These are phyloP conservation scores for Oithona nana DNA, from an alignment of 2,888 invertebrate genomes.

Conservation along the genomic window DNA sequence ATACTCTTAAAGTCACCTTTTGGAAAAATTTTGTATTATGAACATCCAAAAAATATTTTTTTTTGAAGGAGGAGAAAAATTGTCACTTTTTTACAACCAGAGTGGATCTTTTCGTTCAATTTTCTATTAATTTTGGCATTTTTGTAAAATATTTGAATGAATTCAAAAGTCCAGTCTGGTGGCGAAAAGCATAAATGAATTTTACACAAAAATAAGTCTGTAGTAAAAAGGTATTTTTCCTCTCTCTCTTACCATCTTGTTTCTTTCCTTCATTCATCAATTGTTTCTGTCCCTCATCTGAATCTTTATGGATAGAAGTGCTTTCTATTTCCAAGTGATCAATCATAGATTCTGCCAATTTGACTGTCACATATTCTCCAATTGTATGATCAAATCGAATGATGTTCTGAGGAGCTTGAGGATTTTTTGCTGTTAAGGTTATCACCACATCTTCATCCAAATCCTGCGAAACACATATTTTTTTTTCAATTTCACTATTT, in stretches of 20 bases:
- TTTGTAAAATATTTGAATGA: too few species aligned
- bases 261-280: background rate
- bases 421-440: conserved; percentile 7
- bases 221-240: too few species aligned
- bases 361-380: conserved; percentile 1
- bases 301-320: conserved; percentile 5
- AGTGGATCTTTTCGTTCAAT: too few species aligned
- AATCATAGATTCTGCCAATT: conserved; percentile 9
- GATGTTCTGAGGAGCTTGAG: conserved; percentile 8
- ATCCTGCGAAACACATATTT: too few species aligned
- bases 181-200: background rate
- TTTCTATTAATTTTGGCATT: too few species aligned
- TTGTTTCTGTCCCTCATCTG: background rate
- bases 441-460: conserved; percentile 17
- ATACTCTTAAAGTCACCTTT: background rate
- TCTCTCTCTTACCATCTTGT: background rate
- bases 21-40: too few species aligned
- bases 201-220: background rate
- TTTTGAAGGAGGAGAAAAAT: too few species aligned
- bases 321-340: conserved; percentile 14
- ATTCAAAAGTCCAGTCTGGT: too few species aligned
- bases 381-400: conserved; percentile 10
- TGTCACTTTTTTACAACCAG: too few species aligned
- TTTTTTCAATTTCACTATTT: too few species aligned
- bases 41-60: too few species aligned